Evolutionary conservation across 2,888 invertebrate species (phyloP), one percentile per base, ranked within the genome.

Genomic region (Odontothrips loti): DNA sequence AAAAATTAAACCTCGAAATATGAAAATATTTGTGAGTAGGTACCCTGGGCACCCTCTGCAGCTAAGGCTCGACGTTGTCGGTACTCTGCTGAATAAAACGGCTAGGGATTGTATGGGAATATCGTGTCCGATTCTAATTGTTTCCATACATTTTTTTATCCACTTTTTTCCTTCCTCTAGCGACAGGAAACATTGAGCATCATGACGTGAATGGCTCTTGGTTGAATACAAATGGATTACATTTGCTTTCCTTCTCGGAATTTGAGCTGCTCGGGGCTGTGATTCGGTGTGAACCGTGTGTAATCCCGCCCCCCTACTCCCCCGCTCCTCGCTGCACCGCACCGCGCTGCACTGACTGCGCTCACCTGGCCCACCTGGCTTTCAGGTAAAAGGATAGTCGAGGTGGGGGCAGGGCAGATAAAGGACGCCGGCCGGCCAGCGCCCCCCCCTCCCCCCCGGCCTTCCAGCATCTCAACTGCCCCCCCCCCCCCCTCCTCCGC

Each of bases 331-430:
- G 12, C 51, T 6, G 15, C 51, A 17, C 51, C 51, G 48, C 58
- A 17, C 58, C 58, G 12, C 20, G 58, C 58, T 17, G 58, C 58
- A 58, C n/a, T 43, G 20, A 11, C 58, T 58, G 58, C 68, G 8
- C 68, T n/a, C n/a, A 6, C 63, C 23, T 68, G 68, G 68, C 68
- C 68, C 68, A 58, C 58, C 58, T 58, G 58, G 58, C 58, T 27
- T 23, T 23, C 68, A 75, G 68, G 68, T 75, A 75, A 75, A 27
- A 75, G 68, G 68, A 75, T 75, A 12, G 27, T 43, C 3, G 34
- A 43, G 34, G 34, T 43, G 34, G 34, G 34, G 34, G 34, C 34
- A 43, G 34, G 34, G 27, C 58, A 58, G 27, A 75, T 75, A 75
- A 75, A 75, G 68, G 68, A 23, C 23, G 8, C 68, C 27, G 12